These are phyloP conservation scores for Ochropleura plecta DNA, from an alignment of 2,888 invertebrate genomes.

Conservation along the genomic window DNA sequence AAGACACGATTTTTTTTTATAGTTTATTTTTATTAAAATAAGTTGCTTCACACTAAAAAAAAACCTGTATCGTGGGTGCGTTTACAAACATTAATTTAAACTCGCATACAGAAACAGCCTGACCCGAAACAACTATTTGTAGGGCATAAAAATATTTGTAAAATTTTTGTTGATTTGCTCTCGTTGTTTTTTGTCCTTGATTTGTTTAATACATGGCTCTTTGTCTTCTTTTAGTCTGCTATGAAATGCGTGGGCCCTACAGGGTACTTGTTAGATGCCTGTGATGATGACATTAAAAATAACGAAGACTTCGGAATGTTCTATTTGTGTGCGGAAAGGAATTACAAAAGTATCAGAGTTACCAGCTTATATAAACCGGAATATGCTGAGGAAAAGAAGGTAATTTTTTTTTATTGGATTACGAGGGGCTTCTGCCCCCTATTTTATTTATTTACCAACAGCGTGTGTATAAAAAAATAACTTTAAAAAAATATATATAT, in stretches of 20 bases:
- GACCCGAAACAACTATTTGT: too few relatives aligned
- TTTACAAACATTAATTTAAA: too few relatives aligned
- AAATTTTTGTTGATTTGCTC: neutral
- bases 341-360: conserved; percentile 62
- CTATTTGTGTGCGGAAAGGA: conserved; percentile 48
- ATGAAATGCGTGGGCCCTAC: conserved; percentile 58
- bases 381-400: conserved; percentile 67
- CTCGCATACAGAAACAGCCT: too few relatives aligned
- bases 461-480: too few relatives aligned
- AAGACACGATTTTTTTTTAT: neutral
- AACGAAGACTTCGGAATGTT: conserved; percentile 71
- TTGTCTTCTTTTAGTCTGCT: conserved; percentile 64
- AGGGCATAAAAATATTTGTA: too few relatives aligned
- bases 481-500: too few relatives aligned
- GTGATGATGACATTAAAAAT: conserved; percentile 66
- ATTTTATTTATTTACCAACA: too few relatives aligned
- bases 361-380: conserved; percentile 71
- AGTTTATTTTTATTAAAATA: neutral
- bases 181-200: neutral
- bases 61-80: too few relatives aligned
- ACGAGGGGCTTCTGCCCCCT: too few relatives aligned
- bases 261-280: conserved; percentile 66
- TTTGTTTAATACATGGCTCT: neutral
- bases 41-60: too few relatives aligned
- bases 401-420: conserved; percentile 31